These are phyloP conservation scores for Allobates femoralis DNA, from an alignment of 2,797 vertebrate species.

Conservation along the genomic window DNA sequence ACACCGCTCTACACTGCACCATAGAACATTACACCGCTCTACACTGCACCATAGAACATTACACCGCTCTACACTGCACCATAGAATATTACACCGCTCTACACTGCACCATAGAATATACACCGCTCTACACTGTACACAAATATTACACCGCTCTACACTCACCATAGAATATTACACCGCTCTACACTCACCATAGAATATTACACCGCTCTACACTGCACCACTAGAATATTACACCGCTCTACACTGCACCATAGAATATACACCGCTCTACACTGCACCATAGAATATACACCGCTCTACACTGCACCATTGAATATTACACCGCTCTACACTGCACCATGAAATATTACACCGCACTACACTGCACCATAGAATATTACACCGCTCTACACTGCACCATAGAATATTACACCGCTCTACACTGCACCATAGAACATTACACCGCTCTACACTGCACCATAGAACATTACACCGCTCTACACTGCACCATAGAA, in stretches of 20 bases:
- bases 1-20: accelerated
- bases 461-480: not conserved
- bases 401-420: not conserved
- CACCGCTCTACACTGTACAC: too few relatives aligned
- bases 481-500: too few relatives aligned
- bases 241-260: too few relatives aligned
- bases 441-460: too few relatives aligned
- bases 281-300: too few relatives aligned
- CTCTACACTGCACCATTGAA: not conserved
- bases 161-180: not conserved
- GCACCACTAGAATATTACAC: not conserved
- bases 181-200: not conserved
- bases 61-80: not conserved
- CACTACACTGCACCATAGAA: not conserved
- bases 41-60: not conserved
- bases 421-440: not conserved
- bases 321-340: not conserved
- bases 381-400: not conserved
- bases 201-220: too few relatives aligned
- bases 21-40: too few relatives aligned
- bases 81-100: not conserved
- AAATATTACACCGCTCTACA: too few relatives aligned
- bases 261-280: not conserved
- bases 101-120: not conserved
- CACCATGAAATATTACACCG: not conserved